Percentiles rank a stretch among this genome's conserved stretches.
Evolutionary conservation across 1,140 invertebrate species (phyloP).

Genomic region (Yoshiicerus persimilis): DNA sequence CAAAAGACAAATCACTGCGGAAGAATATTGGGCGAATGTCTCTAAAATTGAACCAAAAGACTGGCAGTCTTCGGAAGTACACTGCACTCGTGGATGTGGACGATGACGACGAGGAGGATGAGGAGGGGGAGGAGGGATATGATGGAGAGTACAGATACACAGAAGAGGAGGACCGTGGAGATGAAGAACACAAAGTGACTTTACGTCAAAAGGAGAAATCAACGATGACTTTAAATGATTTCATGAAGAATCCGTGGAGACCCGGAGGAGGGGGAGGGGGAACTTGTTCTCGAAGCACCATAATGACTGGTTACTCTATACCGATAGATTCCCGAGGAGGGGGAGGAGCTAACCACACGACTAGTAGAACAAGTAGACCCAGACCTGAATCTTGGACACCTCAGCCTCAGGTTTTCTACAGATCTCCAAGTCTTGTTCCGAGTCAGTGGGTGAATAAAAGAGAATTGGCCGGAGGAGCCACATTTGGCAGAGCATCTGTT

Average conservation of each 20-base stretch:
- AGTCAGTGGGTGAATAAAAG: constrained; percentile 2
- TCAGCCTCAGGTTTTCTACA: background rate
- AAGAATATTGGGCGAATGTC: constrained; percentile 31
- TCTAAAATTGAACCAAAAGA: constrained; percentile 19
- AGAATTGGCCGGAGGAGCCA: background rate
- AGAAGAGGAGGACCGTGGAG: background rate
- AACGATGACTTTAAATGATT: constrained; percentile 36
- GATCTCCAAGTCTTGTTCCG: constrained; percentile 26
- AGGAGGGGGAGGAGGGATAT: background rate
- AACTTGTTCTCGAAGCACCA: background rate
- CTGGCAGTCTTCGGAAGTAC: constrained; percentile 4
- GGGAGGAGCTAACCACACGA: background rate
- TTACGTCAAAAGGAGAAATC: background rate
- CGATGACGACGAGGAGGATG: constrained; percentile 5
- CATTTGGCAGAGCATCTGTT: background rate
- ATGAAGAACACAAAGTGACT: background rate
- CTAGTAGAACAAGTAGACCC: background rate
- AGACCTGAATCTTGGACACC: constrained; percentile 27
- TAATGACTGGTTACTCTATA: constrained; percentile 27
- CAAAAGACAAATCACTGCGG: background rate
- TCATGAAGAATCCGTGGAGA: constrained; percentile 38
- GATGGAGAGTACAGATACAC: background rate
- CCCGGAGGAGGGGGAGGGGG: background rate
- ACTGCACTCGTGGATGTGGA: background rate
- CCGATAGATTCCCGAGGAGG: constrained; percentile 24